Base-by-base conservation (phyloP, 2,888 invertebrate genomes). In the Biston betularia region DNA sequence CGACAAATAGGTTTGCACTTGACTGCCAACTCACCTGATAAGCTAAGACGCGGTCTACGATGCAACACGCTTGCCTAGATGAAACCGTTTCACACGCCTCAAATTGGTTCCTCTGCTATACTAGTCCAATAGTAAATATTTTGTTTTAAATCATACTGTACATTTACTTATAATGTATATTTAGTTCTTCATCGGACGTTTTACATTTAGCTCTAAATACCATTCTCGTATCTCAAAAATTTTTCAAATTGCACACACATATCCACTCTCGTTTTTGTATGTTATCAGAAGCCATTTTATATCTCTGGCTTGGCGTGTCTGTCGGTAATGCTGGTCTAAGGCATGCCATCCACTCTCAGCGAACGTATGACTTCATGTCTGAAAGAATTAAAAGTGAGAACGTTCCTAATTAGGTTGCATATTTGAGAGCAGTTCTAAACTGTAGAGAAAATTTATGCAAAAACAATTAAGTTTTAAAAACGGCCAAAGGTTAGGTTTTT, bases 181-280 rank as follows among this genome's bases (percentile, higher is more conserved):
- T 38, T 38, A 8, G 38, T 38, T 38, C 38, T 38, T 38, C 38
- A 38, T 38, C 38, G 15, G 14, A 9, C 1, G 6, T 44, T 10
- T 56, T 46, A 7, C 48, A 35, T 55, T 8, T 48, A 33, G 49
- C 58, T 49, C 49, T 49, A 24, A 48, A 40, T 50, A 49, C 40
- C 33, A 33, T 12, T 12, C 48, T 40, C 34, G 6, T 58, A 50
- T 58, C 49, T 40, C 0, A 24, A 8, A 40, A 40, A 49, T 58
- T 49, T 53, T 48, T 54, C 42, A 12, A 40, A 7, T 0, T 12
- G 53, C 55, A 60, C 59, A 55, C 44, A 60, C 65, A 56, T 56
- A 60, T 60, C 55, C 60, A 56, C 55, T 58, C 62, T 58, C 57
- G 44, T 57, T 66, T 65, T 66, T 42, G 53, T 38, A 58, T 34